phyloP scores from a whole-genome alignment of 2,113 vertebrate species.

The Stomatorhinus ivindoensis region DNA sequence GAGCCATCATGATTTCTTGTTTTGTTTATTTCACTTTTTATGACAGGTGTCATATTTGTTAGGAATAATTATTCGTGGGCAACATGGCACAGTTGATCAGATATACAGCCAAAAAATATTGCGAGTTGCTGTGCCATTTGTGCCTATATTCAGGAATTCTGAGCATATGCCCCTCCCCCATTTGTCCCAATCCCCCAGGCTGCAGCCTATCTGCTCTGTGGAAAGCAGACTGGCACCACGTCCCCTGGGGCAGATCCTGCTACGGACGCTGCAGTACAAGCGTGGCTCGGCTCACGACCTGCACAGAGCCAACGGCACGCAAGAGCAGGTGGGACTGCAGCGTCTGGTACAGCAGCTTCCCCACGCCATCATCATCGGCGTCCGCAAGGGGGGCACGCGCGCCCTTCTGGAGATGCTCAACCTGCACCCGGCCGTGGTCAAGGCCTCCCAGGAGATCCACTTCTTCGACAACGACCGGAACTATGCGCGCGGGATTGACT shows the following conservation, averaged over 20 bases:
- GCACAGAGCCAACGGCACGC: slow-evolving; percentile 75
- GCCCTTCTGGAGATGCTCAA: slow-evolving; percentile 94
- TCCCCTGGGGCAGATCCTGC: slow-evolving; percentile 64
- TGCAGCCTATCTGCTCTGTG: slow-evolving; percentile 79
- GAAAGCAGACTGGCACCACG: slow-evolving; percentile 64
- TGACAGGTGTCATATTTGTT: not conserved
- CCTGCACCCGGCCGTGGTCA: slow-evolving; percentile 89
- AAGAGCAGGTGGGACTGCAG: slow-evolving; percentile 77
- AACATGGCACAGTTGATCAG: not conserved
- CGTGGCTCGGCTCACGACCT: slow-evolving; percentile 76
- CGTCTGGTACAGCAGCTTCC: slow-evolving; percentile 87
- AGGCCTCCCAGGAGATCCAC: slow-evolving; percentile 95
- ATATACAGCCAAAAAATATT: not conserved
- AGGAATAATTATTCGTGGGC: not conserved
- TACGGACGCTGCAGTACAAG: slow-evolving; percentile 79
- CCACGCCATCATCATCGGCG: slow-evolving; percentile 90
- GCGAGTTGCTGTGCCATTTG: not conserved
- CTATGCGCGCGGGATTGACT: slow-evolving; percentile 85
- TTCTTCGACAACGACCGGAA: slow-evolving; percentile 95
- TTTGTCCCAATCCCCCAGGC: slow-evolving; percentile 51
- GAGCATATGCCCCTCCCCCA: not conserved
- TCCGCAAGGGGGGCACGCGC: slow-evolving; percentile 87
- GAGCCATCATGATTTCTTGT: not conserved
- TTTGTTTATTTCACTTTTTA: not conserved
- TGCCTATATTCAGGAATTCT: not conserved